Base-by-base conservation (phyloP, 1,140 invertebrate genomes). In the Holcopasites calliopsidis region DNA sequence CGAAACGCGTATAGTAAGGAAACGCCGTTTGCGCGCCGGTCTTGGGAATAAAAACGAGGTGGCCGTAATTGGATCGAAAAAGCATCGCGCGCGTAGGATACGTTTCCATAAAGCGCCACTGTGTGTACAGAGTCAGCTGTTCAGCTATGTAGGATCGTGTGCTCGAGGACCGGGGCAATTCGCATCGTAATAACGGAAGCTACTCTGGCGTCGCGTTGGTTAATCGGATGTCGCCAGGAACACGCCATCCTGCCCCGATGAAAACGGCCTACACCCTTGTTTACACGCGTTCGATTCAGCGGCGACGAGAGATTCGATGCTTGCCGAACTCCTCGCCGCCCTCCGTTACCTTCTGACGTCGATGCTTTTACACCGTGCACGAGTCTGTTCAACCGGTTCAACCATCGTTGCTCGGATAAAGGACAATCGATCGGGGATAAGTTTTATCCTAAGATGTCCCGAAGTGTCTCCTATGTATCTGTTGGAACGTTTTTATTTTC, bases 161-260 rank as follows among this genome's bases (percentile, higher is more conserved):
- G 28, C 10, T 21, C 44, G 28, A 54, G 61, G 65, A 23, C 61
- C 65, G 64, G 47, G 76, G 61, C 81, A 88, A 87, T 86, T 88
- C 76, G 78, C 70, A n/a, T 83, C 76, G 75, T 84, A 87, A 86
- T 87, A 87, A 84, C 82, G 86, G 86, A 87, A 85, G 81, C 80
- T 79, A 84, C 74, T 54, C 70, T 80, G 13, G 47, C 57, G 31
- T 61, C 60, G 35, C 65, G 78, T 68, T 54, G 72, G 75, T 86
- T 85, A 88, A 88, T 88, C 82, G 86, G 85, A 87, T 85, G 85
- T 84, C 81, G 64, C 44, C 42, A 66, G 66, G 50, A 76, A 77
- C 70, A 75, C 60, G 40, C 61, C 35, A 31, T 60, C 38, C 50
- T 26, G 31, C 44, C 68, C n/a, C 44, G 33, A 38, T 54, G 82